Evolutionary conservation across 23 tunicate genomes (phyloP).

Genomic region (Styela clava): DNA sequence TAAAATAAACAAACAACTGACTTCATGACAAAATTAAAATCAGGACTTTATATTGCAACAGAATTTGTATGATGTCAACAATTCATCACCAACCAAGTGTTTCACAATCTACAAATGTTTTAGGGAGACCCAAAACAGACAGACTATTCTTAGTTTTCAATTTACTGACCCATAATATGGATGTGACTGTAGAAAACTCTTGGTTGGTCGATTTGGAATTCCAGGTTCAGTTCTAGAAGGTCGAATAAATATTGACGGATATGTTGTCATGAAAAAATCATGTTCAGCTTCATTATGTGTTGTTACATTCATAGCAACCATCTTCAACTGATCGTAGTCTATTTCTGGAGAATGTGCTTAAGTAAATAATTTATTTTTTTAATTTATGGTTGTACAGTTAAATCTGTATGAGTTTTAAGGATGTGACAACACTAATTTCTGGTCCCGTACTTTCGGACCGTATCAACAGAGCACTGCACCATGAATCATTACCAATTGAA

Average conservation of each 20-base stretch:
- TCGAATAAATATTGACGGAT: conserved; percentile 39
- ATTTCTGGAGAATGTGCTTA: too few species aligned
- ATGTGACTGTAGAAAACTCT: conserved; percentile 53
- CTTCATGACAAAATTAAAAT: background rate
- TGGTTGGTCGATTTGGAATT: conserved; percentile 70
- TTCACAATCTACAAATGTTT: background rate
- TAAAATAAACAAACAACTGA: too few species aligned
- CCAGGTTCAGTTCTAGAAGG: conserved; percentile 31
- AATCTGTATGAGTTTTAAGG: too few species aligned
- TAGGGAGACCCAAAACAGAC: too few species aligned
- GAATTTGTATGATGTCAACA: background rate
- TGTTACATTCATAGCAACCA: conserved; percentile 5
- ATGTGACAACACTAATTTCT: too few species aligned
- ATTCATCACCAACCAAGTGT: background rate
- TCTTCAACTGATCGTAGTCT: conserved; percentile 42
- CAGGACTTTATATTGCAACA: background rate
- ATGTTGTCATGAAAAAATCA: conserved; percentile 34
- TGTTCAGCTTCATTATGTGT: conserved; percentile 14
- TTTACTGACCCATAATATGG: conserved; percentile 47
- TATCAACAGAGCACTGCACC: too few species aligned
- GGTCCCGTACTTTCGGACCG: too few species aligned
- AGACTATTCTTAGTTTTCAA: background rate
- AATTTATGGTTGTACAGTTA: too few species aligned
- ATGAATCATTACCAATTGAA: too few species aligned
- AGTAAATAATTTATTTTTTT: too few species aligned